Conservation (phyloP, 2,113 vertebrate genomes). For the Tychaedon coryphoeus region DNA sequence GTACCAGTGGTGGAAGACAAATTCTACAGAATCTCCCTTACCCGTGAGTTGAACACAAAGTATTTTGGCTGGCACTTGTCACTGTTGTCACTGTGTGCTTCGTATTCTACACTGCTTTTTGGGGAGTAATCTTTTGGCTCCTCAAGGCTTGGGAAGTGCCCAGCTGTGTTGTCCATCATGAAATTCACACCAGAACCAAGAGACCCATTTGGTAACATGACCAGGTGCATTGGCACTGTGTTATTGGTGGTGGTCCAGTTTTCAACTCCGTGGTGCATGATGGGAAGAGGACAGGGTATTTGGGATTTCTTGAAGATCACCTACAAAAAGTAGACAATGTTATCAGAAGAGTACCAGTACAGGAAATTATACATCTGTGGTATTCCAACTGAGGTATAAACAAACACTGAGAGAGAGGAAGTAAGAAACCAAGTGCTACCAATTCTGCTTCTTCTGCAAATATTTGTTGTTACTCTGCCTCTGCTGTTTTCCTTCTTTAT, state of each 20-base stretch:
- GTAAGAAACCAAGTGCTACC: background rate
- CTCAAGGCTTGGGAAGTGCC: conserved; percentile 57
- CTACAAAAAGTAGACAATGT: conserved; percentile 61
- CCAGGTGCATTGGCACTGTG: conserved; percentile 68
- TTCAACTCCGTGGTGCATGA: conserved; percentile 66
- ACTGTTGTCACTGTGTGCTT: conserved; percentile 72
- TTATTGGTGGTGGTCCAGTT: conserved; percentile 81
- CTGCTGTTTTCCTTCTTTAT: background rate
- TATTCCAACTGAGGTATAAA: background rate
- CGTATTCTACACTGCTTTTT: conserved; percentile 70
- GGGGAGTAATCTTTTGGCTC: conserved; percentile 51
- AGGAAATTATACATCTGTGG: background rate
- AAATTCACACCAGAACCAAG: conserved; percentile 66
- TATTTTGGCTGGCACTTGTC: conserved; percentile 92
- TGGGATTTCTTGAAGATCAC: conserved; percentile 97
- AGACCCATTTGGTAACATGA: conserved; percentile 72
- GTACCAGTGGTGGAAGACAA: background rate
- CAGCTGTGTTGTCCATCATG: conserved; percentile 81
- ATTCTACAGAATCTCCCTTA: conserved; percentile 46
- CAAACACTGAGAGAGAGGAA: background rate
- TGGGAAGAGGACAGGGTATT: conserved; percentile 88
- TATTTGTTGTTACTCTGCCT: background rate
- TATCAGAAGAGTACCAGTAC: background rate
- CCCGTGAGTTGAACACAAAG: conserved; percentile 95
- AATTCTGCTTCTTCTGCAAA: background rate